These are phyloP conservation scores for Urechis unicinctus DNA, from an alignment of 2,888 invertebrate species.

Conservation along the genomic window DNA sequence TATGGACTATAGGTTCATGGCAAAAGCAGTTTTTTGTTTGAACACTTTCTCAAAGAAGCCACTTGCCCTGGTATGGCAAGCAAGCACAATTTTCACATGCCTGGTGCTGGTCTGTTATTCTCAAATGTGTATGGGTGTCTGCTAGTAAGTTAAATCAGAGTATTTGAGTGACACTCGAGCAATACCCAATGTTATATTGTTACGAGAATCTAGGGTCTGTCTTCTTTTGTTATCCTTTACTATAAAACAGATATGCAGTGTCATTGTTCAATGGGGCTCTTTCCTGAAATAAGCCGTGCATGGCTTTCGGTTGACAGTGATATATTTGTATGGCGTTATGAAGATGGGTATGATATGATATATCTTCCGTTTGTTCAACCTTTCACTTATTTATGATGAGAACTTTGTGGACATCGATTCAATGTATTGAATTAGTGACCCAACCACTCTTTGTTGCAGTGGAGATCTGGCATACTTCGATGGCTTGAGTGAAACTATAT, in stretches of 20 bases:
- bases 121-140: too few species aligned
- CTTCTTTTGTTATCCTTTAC: background rate
- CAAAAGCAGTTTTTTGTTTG: too few species aligned
- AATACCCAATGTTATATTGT: too few species aligned
- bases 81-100: too few species aligned
- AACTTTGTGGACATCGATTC: too few species aligned
- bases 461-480: slow-evolving; percentile 95
- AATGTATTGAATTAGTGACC: too few species aligned
- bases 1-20: too few species aligned
- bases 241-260: slow-evolving; percentile 88
- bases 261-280: slow-evolving; percentile 93
- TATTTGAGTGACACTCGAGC: too few species aligned
- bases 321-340: slow-evolving; percentile 96
- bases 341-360: slow-evolving; percentile 60
- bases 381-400: background rate
- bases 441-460: slow-evolving; percentile 52
- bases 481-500: slow-evolving; percentile 86
- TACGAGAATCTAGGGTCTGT: slow-evolving; percentile 1
- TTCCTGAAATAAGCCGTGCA: slow-evolving; percentile 90
- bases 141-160: too few species aligned
- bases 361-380: background rate
- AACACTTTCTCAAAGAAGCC: too few species aligned
- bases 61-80: too few species aligned
- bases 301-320: slow-evolving; percentile 98
- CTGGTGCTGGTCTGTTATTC: too few species aligned